phyloP scores from a whole-genome alignment of 1,140 invertebrate species.

The Reticulitermes speratus region DNA sequence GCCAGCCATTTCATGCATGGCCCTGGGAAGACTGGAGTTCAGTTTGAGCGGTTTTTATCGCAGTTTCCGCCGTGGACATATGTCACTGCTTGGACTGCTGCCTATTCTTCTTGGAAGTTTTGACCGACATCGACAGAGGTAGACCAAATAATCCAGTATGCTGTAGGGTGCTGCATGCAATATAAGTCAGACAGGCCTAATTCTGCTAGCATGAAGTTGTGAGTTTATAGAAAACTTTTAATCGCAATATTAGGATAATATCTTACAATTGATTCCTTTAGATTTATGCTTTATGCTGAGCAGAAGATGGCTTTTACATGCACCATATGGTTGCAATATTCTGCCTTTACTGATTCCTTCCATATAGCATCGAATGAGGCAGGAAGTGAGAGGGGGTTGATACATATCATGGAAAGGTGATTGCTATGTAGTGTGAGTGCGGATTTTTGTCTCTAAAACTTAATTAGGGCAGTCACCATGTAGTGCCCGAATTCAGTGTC shows the following conservation, averaged over 20 bases:
- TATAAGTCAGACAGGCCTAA: not conserved
- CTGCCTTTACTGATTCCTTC: not conserved
- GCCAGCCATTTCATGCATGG: conserved; percentile 31
- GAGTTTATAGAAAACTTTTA: not conserved
- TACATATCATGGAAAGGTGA: not conserved
- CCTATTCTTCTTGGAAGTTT: conserved; percentile 59
- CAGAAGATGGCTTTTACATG: not conserved
- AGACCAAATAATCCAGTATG: not conserved
- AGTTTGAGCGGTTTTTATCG: conserved; percentile 40
- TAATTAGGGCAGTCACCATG: too few species aligned
- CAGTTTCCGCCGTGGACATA: conserved; percentile 63
- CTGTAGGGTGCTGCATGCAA: too few species aligned
- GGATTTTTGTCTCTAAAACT: too few species aligned
- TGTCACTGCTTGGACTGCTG: conserved; percentile 58
- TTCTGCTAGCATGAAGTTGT: conserved; percentile 1
- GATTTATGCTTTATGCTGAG: not conserved
- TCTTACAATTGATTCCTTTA: not conserved
- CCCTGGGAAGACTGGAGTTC: not conserved
- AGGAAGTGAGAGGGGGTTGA: not conserved
- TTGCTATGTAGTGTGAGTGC: too few species aligned
- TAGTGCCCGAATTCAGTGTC: too few species aligned
- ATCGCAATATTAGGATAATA: not conserved
- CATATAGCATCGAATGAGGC: not conserved
- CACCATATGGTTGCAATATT: not conserved
- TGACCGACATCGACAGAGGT: conserved; percentile 36